Percentiles rank a stretch among this genome's conserved stretches.
Evolutionary conservation across 2,797 vertebrate genomes (phyloP).

Genomic region (Podargus strigoides): DNA sequence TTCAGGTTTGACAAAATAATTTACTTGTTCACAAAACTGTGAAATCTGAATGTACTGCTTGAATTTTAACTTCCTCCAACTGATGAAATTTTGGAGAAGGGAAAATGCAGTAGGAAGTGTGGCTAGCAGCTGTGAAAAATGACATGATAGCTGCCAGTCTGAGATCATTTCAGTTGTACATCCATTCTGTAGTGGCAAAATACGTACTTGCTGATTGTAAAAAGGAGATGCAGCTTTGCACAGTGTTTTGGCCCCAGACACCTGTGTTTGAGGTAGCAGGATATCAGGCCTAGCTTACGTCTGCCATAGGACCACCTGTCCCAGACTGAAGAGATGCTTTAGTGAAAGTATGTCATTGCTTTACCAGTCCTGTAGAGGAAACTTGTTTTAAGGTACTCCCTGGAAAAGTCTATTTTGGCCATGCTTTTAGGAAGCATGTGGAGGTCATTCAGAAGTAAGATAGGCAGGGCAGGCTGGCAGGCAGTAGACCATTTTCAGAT

Average conservation of each 20-base stretch:
- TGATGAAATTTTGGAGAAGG: conserved; percentile 20
- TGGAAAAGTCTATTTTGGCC: not conserved
- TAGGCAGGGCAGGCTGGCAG: not conserved
- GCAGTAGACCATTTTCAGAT: not conserved
- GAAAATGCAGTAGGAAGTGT: conserved; percentile 3
- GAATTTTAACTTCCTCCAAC: conserved; percentile 48
- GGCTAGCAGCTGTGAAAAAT: conserved; percentile 35
- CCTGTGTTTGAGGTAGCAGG: not conserved
- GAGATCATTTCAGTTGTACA: not conserved
- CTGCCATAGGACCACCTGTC: not conserved
- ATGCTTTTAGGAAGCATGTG: not conserved
- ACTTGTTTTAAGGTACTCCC: not conserved
- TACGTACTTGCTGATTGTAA: not conserved
- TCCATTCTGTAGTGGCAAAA: not conserved
- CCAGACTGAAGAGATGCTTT: not conserved
- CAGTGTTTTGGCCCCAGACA: not conserved
- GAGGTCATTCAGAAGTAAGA: not conserved
- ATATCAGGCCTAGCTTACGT: not conserved
- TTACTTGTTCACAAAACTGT: conserved; percentile 49
- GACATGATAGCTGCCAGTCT: conserved; percentile 23
- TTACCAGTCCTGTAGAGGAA: not conserved
- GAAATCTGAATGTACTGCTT: conserved; percentile 44
- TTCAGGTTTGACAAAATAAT: conserved; percentile 52
- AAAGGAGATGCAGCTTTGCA: not conserved
- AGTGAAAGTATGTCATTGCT: not conserved